These are phyloP conservation scores for Bergia sp. DNA, from an alignment of 92 coral and sea anemone genomes.

Conservation along the genomic window DNA sequence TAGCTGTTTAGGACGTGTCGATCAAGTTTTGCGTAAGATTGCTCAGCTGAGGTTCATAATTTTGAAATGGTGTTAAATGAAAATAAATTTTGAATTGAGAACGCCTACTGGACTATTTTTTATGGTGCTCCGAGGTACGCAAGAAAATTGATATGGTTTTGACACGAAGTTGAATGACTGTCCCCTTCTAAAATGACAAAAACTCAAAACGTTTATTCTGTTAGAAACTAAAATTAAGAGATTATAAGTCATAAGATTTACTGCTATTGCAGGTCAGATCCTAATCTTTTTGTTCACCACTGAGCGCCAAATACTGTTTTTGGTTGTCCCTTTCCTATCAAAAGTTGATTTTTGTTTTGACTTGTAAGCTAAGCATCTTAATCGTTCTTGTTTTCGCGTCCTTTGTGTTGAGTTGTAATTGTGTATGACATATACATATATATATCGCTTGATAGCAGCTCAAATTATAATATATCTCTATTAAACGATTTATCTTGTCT, in stretches of 20 bases:
- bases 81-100: slow-evolving; percentile 21
- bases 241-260: background rate
- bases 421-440: slow-evolving; percentile 8
- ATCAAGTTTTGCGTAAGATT: slow-evolving; percentile 49
- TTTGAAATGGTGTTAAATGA: slow-evolving; percentile 47
- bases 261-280: background rate
- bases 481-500: background rate
- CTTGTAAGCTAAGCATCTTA: background rate
- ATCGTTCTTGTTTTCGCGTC: background rate
- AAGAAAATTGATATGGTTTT: background rate
- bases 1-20: slow-evolving; percentile 46
- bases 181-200: background rate
- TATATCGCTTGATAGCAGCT: background rate
- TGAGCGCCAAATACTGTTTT: background rate
- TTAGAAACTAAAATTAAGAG: background rate
- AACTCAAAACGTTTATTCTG: background rate
- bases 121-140: background rate
- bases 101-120: background rate
- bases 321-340: slow-evolving; percentile 11
- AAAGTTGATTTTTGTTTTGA: slow-evolving; percentile 5
- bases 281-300: background rate
- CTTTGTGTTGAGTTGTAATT: slow-evolving; percentile 18
- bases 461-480: background rate
- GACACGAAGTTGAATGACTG: background rate
- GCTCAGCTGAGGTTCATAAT: slow-evolving; percentile 63